Evolutionary conservation across 1,140 invertebrate genomes (phyloP).

Genomic region (Dermatophagoides farinae): DNA sequence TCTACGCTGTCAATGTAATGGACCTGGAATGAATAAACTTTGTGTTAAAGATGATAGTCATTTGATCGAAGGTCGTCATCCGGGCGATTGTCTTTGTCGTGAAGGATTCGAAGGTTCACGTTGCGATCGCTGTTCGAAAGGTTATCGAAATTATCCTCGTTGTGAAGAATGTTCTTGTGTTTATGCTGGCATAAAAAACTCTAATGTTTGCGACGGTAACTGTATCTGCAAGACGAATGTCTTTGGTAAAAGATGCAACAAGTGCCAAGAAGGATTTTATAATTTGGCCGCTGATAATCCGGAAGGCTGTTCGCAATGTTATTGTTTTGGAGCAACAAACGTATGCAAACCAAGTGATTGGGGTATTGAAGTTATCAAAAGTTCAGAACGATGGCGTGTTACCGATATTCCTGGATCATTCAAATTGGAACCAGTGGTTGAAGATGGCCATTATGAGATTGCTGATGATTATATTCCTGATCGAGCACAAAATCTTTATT

Average conservation of each 20-base stretch:
- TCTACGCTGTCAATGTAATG: constrained; percentile 52
- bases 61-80: constrained; percentile 28
- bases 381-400: constrained; percentile 24
- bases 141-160: constrained; percentile 52
- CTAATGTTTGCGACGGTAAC: constrained; percentile 47
- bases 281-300: constrained; percentile 48
- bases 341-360: constrained; percentile 38
- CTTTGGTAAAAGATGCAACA: constrained; percentile 36
- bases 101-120: constrained; percentile 53
- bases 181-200: constrained; percentile 40
- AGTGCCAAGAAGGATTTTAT: constrained; percentile 40
- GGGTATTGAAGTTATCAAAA: constrained; percentile 19
- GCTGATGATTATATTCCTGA: constrained; percentile 36
- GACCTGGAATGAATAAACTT: constrained; percentile 46
- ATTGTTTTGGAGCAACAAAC: constrained; percentile 66
- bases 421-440: constrained; percentile 19
- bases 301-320: constrained; percentile 66
- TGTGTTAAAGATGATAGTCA: constrained; percentile 32
- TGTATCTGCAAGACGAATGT: constrained; percentile 74
- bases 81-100: constrained; percentile 58
- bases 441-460: constrained; percentile 23
- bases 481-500: constrained; percentile 48
- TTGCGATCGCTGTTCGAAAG: constrained; percentile 64
- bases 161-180: constrained; percentile 66
- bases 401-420: constrained; percentile 23